These are phyloP conservation scores for Vulpes vulpes DNA, from an alignment of 2,113 vertebrate species.

Conservation along the genomic window DNA sequence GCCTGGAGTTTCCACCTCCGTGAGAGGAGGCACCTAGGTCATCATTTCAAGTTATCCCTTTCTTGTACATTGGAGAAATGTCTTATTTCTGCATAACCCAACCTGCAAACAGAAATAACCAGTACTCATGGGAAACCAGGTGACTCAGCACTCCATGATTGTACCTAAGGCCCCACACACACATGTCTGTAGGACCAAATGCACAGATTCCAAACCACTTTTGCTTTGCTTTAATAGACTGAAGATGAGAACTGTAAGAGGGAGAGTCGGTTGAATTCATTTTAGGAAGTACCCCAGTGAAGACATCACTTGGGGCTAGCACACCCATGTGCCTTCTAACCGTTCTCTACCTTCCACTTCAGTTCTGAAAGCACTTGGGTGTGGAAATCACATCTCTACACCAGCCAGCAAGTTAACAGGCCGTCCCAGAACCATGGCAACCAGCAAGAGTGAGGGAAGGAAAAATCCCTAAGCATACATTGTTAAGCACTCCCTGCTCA, in stretches of 20 bases:
- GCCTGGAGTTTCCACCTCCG: background rate
- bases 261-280: background rate
- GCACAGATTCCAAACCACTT: background rate
- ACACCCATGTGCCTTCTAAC: fast-evolving
- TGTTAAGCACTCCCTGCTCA: fast-evolving
- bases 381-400: slow-evolving; percentile 29
- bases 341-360: background rate
- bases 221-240: background rate
- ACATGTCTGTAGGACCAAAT: too few species aligned
- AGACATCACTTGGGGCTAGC: background rate
- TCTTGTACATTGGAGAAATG: background rate
- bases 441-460: background rate
- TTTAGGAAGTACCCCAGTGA: background rate
- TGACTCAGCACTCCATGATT: background rate
- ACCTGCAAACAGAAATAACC: background rate
- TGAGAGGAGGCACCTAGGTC: background rate
- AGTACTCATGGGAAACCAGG: background rate
- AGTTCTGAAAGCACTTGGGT: slow-evolving; percentile 24
- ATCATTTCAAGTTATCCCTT: background rate
- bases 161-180: background rate
- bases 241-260: background rate
- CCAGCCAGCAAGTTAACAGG: background rate
- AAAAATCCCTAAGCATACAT: background rate
- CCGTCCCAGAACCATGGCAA: slow-evolving; percentile 54
- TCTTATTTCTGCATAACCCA: background rate